Percentiles rank a stretch among this genome's conserved stretches.
Evolutionary conservation across 2,113 vertebrate genomes (phyloP).

Genomic region (Dromaius novaehollandiae): DNA sequence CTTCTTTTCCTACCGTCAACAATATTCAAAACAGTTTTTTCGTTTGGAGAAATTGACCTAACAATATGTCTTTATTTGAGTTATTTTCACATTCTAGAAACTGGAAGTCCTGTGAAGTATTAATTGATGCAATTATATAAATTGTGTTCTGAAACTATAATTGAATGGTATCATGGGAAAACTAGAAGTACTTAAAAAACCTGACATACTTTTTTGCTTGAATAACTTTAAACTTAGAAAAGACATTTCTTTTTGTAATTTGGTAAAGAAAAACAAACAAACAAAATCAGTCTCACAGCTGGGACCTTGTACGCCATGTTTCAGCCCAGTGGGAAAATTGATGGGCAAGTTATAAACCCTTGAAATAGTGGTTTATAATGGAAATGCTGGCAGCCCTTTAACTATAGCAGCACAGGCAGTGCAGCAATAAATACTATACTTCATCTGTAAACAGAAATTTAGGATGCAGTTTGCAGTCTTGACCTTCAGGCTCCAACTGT

Average conservation of each 20-base stretch:
- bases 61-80: neutral
- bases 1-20: neutral
- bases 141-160: neutral
- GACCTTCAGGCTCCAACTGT: slow-evolving; percentile 83
- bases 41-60: neutral
- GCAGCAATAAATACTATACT: slow-evolving; percentile 77
- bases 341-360: slow-evolving; percentile 68
- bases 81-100: neutral
- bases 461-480: slow-evolving; percentile 75
- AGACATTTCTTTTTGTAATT: slow-evolving; percentile 18
- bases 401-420: slow-evolving; percentile 55
- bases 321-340: slow-evolving; percentile 59
- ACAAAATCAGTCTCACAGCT: slow-evolving; percentile 13
- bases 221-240: neutral
- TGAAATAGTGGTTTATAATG: slow-evolving; percentile 77
- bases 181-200: neutral
- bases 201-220: neutral
- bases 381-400: slow-evolving; percentile 72
- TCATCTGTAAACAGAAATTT: slow-evolving; percentile 82
- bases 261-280: slow-evolving; percentile 36
- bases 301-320: slow-evolving; percentile 62
- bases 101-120: neutral
- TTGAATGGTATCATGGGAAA: neutral
- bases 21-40: neutral
- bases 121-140: neutral